Conservation (phyloP, 2,797 vertebrate species). For the Liasis olivaceus region DNA sequence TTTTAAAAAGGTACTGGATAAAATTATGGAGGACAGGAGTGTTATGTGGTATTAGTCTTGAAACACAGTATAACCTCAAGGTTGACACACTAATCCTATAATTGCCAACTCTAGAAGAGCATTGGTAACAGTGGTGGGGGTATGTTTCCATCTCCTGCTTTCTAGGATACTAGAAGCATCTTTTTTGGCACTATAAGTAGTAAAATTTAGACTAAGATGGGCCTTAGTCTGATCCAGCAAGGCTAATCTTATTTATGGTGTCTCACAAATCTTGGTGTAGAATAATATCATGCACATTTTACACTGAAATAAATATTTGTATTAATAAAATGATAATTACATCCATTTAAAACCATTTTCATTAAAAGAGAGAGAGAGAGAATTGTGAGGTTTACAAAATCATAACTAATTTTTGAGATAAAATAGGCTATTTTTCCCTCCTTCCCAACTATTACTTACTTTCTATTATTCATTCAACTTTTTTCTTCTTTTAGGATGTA, state of each 20-base stretch:
- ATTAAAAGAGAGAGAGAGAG: not conserved
- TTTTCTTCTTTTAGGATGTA: conserved; percentile 42
- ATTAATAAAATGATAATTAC: not conserved
- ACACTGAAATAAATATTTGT: not conserved
- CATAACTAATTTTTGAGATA: not conserved
- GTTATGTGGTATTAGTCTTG: too few species aligned
- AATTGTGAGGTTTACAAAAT: not conserved
- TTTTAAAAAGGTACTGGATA: too few species aligned
- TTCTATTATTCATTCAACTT: conserved; percentile 23
- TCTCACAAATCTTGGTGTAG: too few species aligned
- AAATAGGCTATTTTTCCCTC: not conserved
- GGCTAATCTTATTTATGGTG: not conserved
- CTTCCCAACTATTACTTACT: not conserved
- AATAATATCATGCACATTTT: too few species aligned
- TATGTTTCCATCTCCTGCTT: not conserved
- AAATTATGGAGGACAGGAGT: too few species aligned
- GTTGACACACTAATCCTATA: too few species aligned
- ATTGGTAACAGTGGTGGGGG: too few species aligned
- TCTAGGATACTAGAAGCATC: not conserved
- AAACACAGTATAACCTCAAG: too few species aligned
- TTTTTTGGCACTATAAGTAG: not conserved
- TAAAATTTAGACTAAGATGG: not conserved
- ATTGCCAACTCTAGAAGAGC: too few species aligned
- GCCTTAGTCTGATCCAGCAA: not conserved
- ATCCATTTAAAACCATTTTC: not conserved